Evolutionary conservation across 2,888 invertebrate genomes (phyloP), one percentile per base, ranked within the genome.

Genomic region (Cosmopolites sordidus): DNA sequence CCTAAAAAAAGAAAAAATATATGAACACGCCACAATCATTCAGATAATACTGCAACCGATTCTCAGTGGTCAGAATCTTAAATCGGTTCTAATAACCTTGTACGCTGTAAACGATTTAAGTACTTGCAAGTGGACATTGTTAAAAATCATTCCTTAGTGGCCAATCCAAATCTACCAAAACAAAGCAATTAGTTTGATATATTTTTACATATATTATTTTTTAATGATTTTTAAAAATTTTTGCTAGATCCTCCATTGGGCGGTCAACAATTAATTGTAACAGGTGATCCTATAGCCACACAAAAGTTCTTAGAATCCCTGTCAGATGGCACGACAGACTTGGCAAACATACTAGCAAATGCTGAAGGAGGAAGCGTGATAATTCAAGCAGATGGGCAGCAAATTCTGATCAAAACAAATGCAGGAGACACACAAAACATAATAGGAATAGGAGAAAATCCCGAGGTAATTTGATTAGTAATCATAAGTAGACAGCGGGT

Each of bases 361-460:
- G 70, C 75, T 0, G 75, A 75, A 50, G 73, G 67, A n/a, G 65
- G 66, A 18, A 73, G 71, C 52, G 71, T 75, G 30, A 58, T 76
- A 33, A 72, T 76, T 22, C 74, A 75, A 48, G 69, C 74, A 1
- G 73, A 77, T 56, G 72, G 76, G 45, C 73, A 79, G 60, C 76
- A 79, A 60, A 75, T 79, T 55, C 56, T 75, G 9, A 73, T 75
- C 15, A 71, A 73, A 51, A 70, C 73, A 1, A 72, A 70, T 55
- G 58, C 71, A 0, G 18, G 39, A 16, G 33, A 33, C 11, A 11
- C 33, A 3, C 33, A 33, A 33, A 12, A 3, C n/a, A 11, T 33
- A 11, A 3, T 33, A 4, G 33, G 33, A 33, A 4, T 33, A 12
- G n/a, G n/a, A 33, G 33, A n/a, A 33, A 33, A n/a, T 33, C 33